Conservation (phyloP, 2,113 vertebrate genomes). For the Lipophrys pholis region DNA sequence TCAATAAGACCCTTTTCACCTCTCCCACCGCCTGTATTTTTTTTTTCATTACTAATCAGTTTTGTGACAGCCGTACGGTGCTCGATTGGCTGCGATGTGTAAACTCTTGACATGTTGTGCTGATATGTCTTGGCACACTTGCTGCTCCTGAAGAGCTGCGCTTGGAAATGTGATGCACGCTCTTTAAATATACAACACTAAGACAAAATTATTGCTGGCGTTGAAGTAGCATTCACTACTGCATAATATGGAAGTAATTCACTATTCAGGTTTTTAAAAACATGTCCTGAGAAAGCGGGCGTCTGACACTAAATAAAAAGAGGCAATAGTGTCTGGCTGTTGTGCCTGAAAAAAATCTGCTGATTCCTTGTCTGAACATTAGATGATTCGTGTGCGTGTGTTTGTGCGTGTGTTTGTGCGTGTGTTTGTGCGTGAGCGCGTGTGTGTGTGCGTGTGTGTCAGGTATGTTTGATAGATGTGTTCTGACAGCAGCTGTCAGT, state of each 20-base stretch:
- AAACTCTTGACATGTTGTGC: conserved; percentile 50
- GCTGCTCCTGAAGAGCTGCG: conserved; percentile 25
- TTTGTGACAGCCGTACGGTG: conserved; percentile 52
- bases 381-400: conserved; percentile 32
- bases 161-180: conserved; percentile 32
- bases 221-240: conserved; percentile 21
- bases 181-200: conserved; percentile 38
- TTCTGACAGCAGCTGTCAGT: conserved; percentile 66
- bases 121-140: conserved; percentile 34
- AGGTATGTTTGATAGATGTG: conserved; percentile 46
- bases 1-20: conserved; percentile 27
- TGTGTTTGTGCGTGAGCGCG: neutral
- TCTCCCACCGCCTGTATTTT: conserved; percentile 32
- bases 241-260: conserved; percentile 30
- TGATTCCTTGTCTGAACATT: conserved; percentile 33
- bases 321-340: conserved; percentile 40
- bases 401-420: neutral
- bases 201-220: conserved; percentile 43
- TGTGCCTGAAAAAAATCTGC: conserved; percentile 35
- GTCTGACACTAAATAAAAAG: conserved; percentile 43
- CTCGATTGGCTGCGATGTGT: conserved; percentile 51
- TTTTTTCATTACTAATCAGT: conserved; percentile 47
- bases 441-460: neutral
- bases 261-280: conserved; percentile 45
- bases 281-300: conserved; percentile 32